Evolutionary conservation across 2,797 vertebrate species (phyloP).

Genomic region (Enteromius paludinosus): DNA sequence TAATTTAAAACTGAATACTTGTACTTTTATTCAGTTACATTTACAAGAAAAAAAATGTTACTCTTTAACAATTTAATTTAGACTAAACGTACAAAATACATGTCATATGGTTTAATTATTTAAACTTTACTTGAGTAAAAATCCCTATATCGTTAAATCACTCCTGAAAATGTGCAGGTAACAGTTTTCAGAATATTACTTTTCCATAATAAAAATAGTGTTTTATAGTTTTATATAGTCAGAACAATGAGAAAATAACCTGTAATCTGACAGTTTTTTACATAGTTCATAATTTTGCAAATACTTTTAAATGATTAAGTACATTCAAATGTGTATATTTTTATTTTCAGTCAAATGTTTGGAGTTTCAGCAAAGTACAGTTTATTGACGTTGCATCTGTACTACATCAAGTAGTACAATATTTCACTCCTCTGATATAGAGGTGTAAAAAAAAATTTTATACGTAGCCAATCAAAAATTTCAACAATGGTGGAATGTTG

Average conservation of each 20-base stretch:
- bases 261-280: not conserved
- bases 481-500: not conserved
- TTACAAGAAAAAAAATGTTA: not conserved
- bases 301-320: not conserved
- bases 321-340: not conserved
- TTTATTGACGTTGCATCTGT: not conserved
- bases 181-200: not conserved
- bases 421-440: no score
- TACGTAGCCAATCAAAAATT: not conserved
- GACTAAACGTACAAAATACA: not conserved
- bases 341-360: not conserved
- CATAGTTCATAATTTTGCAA: not conserved
- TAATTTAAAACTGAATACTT: conserved; percentile 1
- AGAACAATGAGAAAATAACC: not conserved
- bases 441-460: no score
- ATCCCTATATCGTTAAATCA: not conserved
- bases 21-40: not conserved
- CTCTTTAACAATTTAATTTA: not conserved
- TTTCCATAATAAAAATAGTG: not conserved
- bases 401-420: not conserved
- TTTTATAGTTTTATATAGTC: not conserved
- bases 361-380: not conserved
- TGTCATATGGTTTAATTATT: not conserved
- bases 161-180: not conserved
- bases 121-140: not conserved